Conservation (phyloP, 2,888 invertebrate genomes). For the Drosophila neoperkinsi region DNA sequence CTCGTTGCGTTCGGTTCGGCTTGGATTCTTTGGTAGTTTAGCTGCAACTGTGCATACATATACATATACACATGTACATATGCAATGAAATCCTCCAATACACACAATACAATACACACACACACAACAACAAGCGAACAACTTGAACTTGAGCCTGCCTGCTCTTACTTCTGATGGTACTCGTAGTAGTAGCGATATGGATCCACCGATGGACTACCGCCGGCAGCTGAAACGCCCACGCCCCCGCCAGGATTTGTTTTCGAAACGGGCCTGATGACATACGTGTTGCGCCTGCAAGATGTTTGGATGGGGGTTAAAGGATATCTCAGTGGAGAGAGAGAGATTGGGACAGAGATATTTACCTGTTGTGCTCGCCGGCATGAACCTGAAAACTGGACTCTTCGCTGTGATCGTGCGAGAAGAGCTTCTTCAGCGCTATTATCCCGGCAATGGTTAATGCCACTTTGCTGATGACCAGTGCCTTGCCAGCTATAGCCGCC, state of each 20-base stretch:
- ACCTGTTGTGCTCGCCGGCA: conserved; percentile 88
- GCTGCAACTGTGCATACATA: conserved; percentile 52
- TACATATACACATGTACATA: conserved; percentile 20
- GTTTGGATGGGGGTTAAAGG: not conserved
- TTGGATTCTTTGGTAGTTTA: conserved; percentile 71
- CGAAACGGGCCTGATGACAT: conserved; percentile 87
- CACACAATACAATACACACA: conserved; percentile 10
- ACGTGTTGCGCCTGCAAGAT: conserved; percentile 87
- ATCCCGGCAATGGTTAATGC: conserved; percentile 90
- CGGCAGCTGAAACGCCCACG: conserved; percentile 71
- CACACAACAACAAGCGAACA: conserved; percentile 17
- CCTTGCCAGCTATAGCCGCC: conserved; percentile 90
- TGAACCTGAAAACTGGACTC: conserved; percentile 90
- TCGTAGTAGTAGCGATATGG: conserved; percentile 88
- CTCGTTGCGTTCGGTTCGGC: conserved; percentile 37
- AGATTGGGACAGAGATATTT: conserved; percentile 26
- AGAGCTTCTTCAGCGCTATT: conserved; percentile 90
- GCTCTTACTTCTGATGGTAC: conserved; percentile 78
- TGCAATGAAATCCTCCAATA: not conserved
- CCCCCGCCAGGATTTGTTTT: conserved; percentile 82
- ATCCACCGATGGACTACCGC: conserved; percentile 85
- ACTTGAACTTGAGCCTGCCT: not conserved
- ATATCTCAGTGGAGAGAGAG: not conserved
- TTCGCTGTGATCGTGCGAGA: conserved; percentile 88
- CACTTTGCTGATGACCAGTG: conserved; percentile 90